These are phyloP conservation scores for Saguinus imperator DNA, from an alignment of 2,113 vertebrate species.

Conservation along the genomic window DNA sequence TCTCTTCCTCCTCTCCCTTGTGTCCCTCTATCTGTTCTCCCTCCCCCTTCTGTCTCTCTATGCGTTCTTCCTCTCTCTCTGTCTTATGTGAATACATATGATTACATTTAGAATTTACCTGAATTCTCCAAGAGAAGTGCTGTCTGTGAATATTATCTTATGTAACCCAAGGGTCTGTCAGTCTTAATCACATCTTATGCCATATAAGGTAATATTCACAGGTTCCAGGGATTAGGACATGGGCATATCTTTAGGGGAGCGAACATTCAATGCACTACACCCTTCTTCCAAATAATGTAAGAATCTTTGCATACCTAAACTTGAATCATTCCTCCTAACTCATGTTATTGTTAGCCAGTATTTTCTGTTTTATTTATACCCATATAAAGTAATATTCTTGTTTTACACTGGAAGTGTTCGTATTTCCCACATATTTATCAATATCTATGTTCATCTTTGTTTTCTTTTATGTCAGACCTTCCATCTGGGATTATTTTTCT, in stretches of 20 bases:
- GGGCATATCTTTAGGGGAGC: not conserved
- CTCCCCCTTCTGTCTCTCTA: not conserved
- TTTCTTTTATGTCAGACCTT: not conserved
- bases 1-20: not conserved
- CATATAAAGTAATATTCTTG: not conserved
- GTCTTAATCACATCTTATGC: not conserved
- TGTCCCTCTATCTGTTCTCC: not conserved
- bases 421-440: not conserved
- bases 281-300: not conserved
- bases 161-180: not conserved
- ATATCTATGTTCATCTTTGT: not conserved
- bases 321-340: not conserved
- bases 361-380: constrained; percentile 34
- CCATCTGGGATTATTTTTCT: constrained; percentile 1
- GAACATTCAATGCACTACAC: not conserved
- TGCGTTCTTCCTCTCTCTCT: not conserved
- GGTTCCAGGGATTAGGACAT: not conserved
- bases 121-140: not conserved
- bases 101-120: not conserved
- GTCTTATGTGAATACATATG: not conserved
- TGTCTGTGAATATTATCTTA: no score
- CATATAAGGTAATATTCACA: not conserved
- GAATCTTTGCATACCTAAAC: not conserved
- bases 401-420: not conserved
- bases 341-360: not conserved